Evolutionary conservation across 1,140 invertebrate genomes (phyloP), one percentile per base, ranked within the genome.

Genomic region (Idris sp.): DNA sequence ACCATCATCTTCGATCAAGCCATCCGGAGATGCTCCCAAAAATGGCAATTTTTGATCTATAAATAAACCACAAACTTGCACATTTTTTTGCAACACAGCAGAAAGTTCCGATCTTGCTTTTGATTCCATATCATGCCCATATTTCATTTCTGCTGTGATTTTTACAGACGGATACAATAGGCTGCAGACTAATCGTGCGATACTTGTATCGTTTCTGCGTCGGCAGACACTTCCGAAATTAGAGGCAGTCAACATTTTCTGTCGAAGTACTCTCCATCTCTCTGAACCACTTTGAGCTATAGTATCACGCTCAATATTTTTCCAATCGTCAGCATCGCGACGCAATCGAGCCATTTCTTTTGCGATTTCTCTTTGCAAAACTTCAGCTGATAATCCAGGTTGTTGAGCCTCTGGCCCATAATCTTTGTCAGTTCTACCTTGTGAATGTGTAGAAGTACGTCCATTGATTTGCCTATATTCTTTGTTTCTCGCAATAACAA

Each of bases 51-150:
- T 79, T 4, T 46, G 11, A 62, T 83, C 79, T 25, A 88, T 77
- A 59, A 84, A 84, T 1, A 89, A 74, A 5, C 86, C 84, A 61
- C 83, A 83, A 30, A 64, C 43, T 33, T 69, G 38, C 6, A 84
- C 74, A 49, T 73, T 64, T 15, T 76, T 59, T 16, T 59, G 48
- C 10, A 67, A 22, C 26, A 62, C 16, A 36, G 36, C 6, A 53
- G 65, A 46, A 30, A 83, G 61, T 16, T 79, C 59, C 40, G 76
- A 25, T 15, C 74, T 79, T 6, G 82, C 83, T 77, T n/a, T 76
- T 46, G 11, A 53, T 46, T 4, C 83, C 84, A 61, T 79, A 22
- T 22, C 19, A 22, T 22, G 19, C 6, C 19, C 19, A 6, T 22
- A 81, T 56, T 67, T 30, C 14, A 78, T 74, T 2, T 69, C 48